Evolutionary conservation across 1,140 invertebrate genomes (phyloP).

Genomic region (Paralvinella palmiformis): DNA sequence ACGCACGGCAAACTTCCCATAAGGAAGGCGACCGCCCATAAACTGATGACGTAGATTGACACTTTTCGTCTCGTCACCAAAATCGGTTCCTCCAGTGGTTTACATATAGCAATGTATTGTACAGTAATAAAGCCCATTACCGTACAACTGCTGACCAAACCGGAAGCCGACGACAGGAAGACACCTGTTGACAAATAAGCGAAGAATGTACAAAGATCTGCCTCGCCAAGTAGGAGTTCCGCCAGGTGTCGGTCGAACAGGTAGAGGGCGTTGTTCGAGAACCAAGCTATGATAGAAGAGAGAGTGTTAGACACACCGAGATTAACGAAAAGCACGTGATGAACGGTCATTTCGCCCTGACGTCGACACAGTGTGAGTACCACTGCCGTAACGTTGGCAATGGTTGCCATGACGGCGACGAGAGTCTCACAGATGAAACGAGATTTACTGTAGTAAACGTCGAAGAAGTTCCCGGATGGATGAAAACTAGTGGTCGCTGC

Average conservation of each 20-base stretch:
- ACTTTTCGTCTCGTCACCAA: background rate
- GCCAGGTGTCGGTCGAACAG: background rate
- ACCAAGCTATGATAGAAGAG: background rate
- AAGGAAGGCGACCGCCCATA: slow-evolving; percentile 8
- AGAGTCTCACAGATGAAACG: background rate
- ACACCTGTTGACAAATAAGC: slow-evolving; percentile 7
- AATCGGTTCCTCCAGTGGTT: slow-evolving; percentile 5
- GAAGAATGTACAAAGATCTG: slow-evolving; percentile 1
- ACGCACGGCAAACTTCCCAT: background rate
- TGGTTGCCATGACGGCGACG: background rate
- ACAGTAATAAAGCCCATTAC: slow-evolving; percentile 11
- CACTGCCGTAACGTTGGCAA: background rate
- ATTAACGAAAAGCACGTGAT: slow-evolving; percentile 6
- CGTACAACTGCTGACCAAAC: slow-evolving; percentile 8
- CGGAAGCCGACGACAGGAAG: slow-evolving; percentile 7
- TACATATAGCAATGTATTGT: slow-evolving; percentile 17
- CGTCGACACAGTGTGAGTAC: background rate
- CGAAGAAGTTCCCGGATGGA: too few relatives aligned
- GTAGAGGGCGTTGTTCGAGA: slow-evolving; percentile 1
- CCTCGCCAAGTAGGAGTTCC: background rate
- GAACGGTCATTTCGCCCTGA: background rate
- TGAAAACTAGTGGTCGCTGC: too few relatives aligned
- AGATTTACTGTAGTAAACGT: background rate
- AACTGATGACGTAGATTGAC: background rate
- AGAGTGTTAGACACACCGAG: background rate